Conservation (phyloP, 2,113 vertebrate species). For the Eulacestoma nigropectus region DNA sequence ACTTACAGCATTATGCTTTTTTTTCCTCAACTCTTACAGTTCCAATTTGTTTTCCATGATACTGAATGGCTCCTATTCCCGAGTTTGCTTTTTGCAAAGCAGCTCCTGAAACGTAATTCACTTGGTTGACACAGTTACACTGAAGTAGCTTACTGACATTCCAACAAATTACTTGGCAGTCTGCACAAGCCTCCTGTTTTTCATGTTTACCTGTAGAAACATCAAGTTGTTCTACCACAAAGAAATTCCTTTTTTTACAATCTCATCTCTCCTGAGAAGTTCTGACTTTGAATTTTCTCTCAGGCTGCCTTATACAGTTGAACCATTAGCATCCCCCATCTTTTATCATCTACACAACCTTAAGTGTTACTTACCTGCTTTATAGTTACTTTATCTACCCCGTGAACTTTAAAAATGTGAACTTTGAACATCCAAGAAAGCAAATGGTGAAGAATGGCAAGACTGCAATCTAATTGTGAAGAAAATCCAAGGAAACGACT, state of each 20-base stretch:
- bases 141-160: not conserved
- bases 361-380: not conserved
- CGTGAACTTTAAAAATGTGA: not conserved
- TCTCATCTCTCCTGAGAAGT: not conserved
- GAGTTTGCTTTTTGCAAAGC: not conserved
- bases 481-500: not conserved
- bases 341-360: not conserved
- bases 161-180: not conserved
- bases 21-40: not conserved
- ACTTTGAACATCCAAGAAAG: not conserved
- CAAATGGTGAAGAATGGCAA: not conserved
- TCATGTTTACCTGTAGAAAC: not conserved
- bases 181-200: not conserved
- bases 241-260: not conserved
- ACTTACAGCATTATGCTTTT: not conserved
- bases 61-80: not conserved
- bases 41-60: not conserved
- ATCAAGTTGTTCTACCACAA: not conserved
- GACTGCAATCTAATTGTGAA: not conserved
- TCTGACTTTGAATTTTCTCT: not conserved
- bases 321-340: not conserved
- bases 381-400: not conserved
- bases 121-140: not conserved
- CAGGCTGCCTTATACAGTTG: not conserved
- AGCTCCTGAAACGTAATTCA: not conserved